Evolutionary conservation across 2,113 vertebrate genomes (phyloP).

Genomic region (Collichthys lucidus): DNA sequence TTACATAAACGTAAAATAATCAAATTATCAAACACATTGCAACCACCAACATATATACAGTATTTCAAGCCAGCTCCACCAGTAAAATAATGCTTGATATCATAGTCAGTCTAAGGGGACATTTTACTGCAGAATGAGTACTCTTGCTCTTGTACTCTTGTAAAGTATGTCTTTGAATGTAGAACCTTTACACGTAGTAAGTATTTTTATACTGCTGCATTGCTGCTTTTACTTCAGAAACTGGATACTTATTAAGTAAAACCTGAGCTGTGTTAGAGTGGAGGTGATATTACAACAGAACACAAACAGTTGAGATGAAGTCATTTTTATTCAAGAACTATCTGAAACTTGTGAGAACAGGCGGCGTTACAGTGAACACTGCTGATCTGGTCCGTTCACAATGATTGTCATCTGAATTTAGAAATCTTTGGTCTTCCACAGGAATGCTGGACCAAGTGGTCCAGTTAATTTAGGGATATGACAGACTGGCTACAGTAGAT

Average conservation of each 20-base stretch:
- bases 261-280: background rate
- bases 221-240: background rate
- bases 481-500: background rate
- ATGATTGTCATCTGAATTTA: background rate
- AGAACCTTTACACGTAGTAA: background rate
- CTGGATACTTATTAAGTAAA: background rate
- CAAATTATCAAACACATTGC: too few relatives aligned
- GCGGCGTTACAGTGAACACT: background rate
- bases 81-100: background rate
- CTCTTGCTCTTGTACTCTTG: background rate
- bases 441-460: background rate
- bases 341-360: background rate
- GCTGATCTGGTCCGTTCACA: background rate
- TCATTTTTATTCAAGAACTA: conserved; percentile 8
- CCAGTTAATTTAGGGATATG: background rate
- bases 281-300: background rate
- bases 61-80: background rate
- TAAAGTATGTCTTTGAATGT: background rate
- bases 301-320: background rate
- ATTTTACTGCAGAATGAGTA: background rate
- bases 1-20: background rate
- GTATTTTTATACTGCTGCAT: background rate
- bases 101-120: background rate
- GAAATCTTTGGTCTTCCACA: background rate
- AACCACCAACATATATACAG: background rate